Percentiles rank a stretch among this genome's conserved stretches.
Conservation (phyloP, 2,797 vertebrate species). For the Bradypodion pumilum region DNA sequence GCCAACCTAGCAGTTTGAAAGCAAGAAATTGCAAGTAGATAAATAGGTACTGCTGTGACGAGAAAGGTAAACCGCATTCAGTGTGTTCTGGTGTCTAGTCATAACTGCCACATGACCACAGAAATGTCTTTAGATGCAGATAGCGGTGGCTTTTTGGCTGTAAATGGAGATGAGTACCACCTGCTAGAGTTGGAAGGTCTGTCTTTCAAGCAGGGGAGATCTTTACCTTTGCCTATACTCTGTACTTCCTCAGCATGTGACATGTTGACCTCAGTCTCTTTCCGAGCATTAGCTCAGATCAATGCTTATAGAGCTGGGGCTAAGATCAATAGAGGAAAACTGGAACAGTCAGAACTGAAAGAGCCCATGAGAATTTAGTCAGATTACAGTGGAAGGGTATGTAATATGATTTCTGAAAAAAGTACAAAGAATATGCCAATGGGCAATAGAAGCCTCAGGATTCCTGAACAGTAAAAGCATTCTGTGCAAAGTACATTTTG, state of each 20-base stretch:
- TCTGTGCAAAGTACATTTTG: not conserved
- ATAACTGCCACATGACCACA: too few relatives aligned
- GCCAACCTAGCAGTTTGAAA: too few relatives aligned
- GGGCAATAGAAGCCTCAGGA: not conserved
- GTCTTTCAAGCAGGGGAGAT: too few relatives aligned
- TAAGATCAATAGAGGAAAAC: constrained; percentile 14
- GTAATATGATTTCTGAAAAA: not conserved
- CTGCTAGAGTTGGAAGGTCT: too few relatives aligned
- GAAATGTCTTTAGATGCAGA: too few relatives aligned
- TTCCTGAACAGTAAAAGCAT: not conserved
- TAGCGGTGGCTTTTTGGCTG: too few relatives aligned
- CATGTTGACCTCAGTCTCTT: constrained; percentile 8
- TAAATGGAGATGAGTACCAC: too few relatives aligned
- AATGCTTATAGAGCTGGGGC: constrained; percentile 7
- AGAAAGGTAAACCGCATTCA: too few relatives aligned
- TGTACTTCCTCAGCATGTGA: not conserved
- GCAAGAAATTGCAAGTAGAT: too few relatives aligned
- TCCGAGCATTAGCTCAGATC: constrained; percentile 5
- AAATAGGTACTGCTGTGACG: too few relatives aligned
- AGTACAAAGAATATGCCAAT: not conserved
- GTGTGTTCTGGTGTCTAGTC: too few relatives aligned
- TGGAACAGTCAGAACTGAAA: constrained; percentile 16
- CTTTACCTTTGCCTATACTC: too few relatives aligned
- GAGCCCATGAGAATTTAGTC: constrained; percentile 1
- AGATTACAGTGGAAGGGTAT: not conserved